Conservation (phyloP, 37 sponge, comb jelly and placozoan genomes). For the Oopsacas minuta region DNA sequence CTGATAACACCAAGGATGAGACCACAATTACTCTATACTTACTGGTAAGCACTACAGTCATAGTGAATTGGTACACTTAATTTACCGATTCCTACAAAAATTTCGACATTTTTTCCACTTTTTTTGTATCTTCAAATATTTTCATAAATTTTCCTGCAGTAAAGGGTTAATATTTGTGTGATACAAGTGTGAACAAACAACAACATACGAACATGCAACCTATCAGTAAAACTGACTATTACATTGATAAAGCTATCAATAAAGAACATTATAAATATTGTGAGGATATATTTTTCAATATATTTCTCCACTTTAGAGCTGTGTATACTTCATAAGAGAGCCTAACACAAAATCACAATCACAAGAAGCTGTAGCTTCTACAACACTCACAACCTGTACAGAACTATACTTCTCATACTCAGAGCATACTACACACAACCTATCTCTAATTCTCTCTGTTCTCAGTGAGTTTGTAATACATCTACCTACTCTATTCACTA, state of each 20-base stretch:
- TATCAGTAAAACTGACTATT: too few species aligned
- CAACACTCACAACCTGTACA: background rate
- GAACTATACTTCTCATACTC: background rate
- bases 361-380: background rate
- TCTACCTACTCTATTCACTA: background rate
- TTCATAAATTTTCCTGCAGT: too few species aligned
- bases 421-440: background rate
- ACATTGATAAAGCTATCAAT: too few species aligned
- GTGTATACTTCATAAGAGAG: background rate
- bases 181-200: too few species aligned
- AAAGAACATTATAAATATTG: too few species aligned
- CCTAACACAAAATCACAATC: too few species aligned
- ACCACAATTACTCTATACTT: background rate
- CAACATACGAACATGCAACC: too few species aligned
- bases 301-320: background rate
- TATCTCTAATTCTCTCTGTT: background rate
- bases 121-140: too few species aligned
- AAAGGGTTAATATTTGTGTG: too few species aligned
- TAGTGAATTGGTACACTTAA: too few species aligned
- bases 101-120: too few species aligned
- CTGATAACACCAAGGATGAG: background rate
- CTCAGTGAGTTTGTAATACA: background rate
- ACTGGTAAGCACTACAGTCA: background rate
- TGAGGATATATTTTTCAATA: background rate
- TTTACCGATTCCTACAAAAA: too few species aligned